Conservation (phyloP, 1,140 invertebrate species). For the Micrasema minimum region DNA sequence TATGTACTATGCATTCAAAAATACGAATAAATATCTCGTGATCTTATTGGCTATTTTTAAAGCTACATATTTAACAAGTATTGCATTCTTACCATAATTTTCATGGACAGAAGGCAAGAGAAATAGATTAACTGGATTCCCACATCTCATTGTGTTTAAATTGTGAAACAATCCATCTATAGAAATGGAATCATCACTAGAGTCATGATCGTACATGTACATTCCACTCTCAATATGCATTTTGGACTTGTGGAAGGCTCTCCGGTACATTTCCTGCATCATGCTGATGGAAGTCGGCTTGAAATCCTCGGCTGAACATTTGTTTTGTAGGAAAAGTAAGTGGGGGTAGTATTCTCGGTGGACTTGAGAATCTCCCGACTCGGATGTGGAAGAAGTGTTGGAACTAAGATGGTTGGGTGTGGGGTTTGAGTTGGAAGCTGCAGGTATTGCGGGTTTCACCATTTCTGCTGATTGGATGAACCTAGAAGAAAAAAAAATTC, state of each 20-base stretch:
- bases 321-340: conserved; percentile 81
- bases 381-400: conserved; percentile 20
- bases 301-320: conserved; percentile 77
- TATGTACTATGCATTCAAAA: no score
- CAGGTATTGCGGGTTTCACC: conserved; percentile 82
- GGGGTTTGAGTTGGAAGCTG: conserved; percentile 56
- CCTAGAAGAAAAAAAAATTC: conserved; percentile 62
- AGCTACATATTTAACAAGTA: no score
- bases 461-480: conserved; percentile 88
- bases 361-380: conserved; percentile 53
- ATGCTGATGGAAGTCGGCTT: conserved; percentile 71
- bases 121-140: conserved; percentile 77
- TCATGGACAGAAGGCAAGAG: conserved; percentile 73
- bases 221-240: conserved; percentile 76
- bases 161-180: conserved; percentile 68
- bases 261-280: conserved; percentile 73
- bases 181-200: conserved; percentile 61
- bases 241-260: conserved; percentile 77
- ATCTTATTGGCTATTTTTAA: no score
- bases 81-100: conserved; percentile 70
- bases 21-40: no score
- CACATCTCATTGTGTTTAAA: conserved; percentile 66
- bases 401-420: conserved; percentile 28
- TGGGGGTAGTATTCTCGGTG: conserved; percentile 78
- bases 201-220: conserved; percentile 68